These are phyloP conservation scores for Trichoplusia ni DNA, from an alignment of 1,140 invertebrate species.

Conservation along the genomic window DNA sequence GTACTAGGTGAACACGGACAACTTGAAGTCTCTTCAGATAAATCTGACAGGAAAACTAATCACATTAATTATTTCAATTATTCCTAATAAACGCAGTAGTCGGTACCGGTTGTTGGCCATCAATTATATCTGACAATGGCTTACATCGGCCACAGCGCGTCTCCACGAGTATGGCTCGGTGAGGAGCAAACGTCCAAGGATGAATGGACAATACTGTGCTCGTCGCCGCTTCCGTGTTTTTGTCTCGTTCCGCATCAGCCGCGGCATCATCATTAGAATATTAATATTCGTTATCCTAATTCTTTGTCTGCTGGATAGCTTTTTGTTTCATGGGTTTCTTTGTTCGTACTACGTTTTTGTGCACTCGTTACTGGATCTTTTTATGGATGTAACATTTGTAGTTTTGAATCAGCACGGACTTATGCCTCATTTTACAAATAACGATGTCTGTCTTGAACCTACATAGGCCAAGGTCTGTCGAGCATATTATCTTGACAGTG, in stretches of 20 bases:
- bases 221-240: slow-evolving; percentile 66
- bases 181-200: slow-evolving; percentile 53
- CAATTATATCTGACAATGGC: slow-evolving; percentile 14
- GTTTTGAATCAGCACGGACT: slow-evolving; percentile 26
- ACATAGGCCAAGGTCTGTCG: slow-evolving; percentile 18
- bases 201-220: slow-evolving; percentile 60
- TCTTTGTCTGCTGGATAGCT: slow-evolving; percentile 38
- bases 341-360: slow-evolving; percentile 49
- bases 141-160: not conserved
- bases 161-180: not conserved
- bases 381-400: slow-evolving; percentile 33
- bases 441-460: slow-evolving; percentile 7
- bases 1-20: not conserved
- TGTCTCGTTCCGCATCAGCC: slow-evolving; percentile 63
- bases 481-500: slow-evolving; percentile 19
- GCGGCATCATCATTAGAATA: slow-evolving; percentile 58
- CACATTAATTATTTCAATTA: slow-evolving; percentile 45
- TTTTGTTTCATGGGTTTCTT: no score
- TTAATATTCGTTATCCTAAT: slow-evolving; percentile 61
- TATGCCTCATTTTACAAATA: slow-evolving; percentile 27
- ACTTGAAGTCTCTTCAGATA: not conserved
- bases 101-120: slow-evolving; percentile 25
- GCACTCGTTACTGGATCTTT: slow-evolving; percentile 22
- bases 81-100: slow-evolving; percentile 39
- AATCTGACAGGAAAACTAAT: slow-evolving; percentile 34